Evolutionary conservation across 2,113 vertebrate genomes (phyloP).

Genomic region (Planiliza haematocheilus): DNA sequence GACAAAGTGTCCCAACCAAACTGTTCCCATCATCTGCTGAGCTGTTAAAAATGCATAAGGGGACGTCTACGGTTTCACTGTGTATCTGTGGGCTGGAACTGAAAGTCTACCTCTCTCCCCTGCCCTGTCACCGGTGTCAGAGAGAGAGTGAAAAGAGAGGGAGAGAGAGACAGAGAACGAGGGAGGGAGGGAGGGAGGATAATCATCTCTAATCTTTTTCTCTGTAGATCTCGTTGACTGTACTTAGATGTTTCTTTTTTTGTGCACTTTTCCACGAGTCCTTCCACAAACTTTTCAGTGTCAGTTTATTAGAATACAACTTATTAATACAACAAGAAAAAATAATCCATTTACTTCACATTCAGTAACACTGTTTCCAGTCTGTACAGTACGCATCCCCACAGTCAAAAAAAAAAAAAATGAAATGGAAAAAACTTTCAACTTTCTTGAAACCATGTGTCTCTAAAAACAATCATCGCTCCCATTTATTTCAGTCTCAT

Average conservation of each 20-base stretch:
- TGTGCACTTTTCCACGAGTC: constrained; percentile 38
- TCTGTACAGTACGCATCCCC: constrained; percentile 26
- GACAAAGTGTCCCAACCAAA: constrained; percentile 74
- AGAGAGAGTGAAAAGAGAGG: constrained; percentile 29
- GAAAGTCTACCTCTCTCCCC: constrained; percentile 68
- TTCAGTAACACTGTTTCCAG: constrained; percentile 38
- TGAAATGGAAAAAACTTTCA: not conserved
- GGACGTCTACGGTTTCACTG: constrained; percentile 75
- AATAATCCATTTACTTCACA: constrained; percentile 45
- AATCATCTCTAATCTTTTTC: constrained; percentile 82
- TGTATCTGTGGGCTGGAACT: constrained; percentile 52
- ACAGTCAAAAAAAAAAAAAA: constrained; percentile 22
- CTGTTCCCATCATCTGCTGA: constrained; percentile 82
- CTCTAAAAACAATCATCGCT: constrained; percentile 20
- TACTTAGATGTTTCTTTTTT: constrained; percentile 70
- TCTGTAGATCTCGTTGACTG: constrained; percentile 67
- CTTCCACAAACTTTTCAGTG: constrained; percentile 42
- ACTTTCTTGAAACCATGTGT: not conserved
- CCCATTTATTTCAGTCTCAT: constrained; percentile 27
- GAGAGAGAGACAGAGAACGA: constrained; percentile 32
- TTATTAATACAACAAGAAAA: not conserved
- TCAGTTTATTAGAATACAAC: constrained; percentile 74
- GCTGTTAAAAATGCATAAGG: constrained; percentile 83
- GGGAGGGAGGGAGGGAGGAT: constrained; percentile 64
- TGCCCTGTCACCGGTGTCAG: constrained; percentile 60